Base-by-base conservation (phyloP, 1,140 invertebrate genomes). In the Drosophila pectinifera region DNA sequence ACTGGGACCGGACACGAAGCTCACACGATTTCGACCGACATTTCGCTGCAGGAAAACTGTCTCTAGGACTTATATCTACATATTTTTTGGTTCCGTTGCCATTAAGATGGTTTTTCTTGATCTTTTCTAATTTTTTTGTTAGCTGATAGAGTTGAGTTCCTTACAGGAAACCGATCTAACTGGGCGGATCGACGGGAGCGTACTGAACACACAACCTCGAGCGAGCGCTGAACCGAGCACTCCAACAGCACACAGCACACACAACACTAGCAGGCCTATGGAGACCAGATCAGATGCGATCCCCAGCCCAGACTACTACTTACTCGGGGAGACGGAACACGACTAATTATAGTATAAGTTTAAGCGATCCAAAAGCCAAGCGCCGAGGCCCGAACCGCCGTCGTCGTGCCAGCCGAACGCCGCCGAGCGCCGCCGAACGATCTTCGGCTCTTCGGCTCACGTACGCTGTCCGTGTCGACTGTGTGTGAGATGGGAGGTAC, bases 311-410 rank as follows among this genome's bases (percentile, higher is more conserved):
- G 72, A 49, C 72, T 76, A 76, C 91, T 83, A 91, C 90, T 92
- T 91, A 92, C 91, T 92, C 79, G 79, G 82, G 88, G 83, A 91
- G 91, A 90, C 91, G 85, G 76, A 89, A 91, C 76, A 86, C 88
- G 82, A 92, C 91, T 92, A 91, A 91, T 90, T 91, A 91, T 91
- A 91, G 78, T 91, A 91, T 90, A 91, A 91, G 75, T 88, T 91
- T 79, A 78, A 90, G 72, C 62, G 76, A 88, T 72, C 83, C 74
- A 73, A 85, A 90, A 90, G 73, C 73, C 78, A 72, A 69, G 43
- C 61, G 62, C 56, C 73, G 48, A 62, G 41, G 38, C 41, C 43
- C 53, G 79, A 76, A 77, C 49, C 46, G 41, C 0, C 3, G n/a
- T 16, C 77, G 70, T 69, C 42, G 58, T 13, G 49, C 31, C 28